These are phyloP conservation scores for Rattus rattus DNA, from an alignment of 2,113 vertebrate species.

Conservation along the genomic window DNA sequence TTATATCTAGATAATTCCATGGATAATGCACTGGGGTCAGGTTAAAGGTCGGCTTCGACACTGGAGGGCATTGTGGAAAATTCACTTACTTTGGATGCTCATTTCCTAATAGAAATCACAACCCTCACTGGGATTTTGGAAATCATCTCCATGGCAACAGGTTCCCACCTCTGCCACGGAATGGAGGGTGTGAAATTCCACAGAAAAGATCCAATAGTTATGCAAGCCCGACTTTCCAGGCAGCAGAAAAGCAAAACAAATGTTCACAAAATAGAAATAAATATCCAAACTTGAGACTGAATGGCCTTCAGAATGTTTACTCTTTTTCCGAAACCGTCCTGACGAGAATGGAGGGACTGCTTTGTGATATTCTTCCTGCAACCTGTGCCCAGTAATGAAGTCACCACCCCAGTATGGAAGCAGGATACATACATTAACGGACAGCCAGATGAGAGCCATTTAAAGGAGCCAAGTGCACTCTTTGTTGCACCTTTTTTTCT, in stretches of 20 bases:
- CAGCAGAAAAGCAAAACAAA: background rate
- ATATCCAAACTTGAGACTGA: background rate
- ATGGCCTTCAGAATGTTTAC: conserved; percentile 38
- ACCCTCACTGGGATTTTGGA: conserved; percentile 40
- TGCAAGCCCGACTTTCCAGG: conserved; percentile 10
- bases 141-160: conserved; percentile 67
- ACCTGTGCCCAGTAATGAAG: background rate
- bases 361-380: background rate
- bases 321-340: background rate
- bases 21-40: conserved; percentile 40
- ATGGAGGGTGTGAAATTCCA: conserved; percentile 55
- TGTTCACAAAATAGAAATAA: conserved; percentile 10
- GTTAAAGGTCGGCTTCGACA: conserved; percentile 65
- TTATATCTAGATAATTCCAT: conserved; percentile 65
- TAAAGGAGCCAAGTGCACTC: background rate
- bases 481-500: background rate
- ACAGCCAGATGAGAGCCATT: background rate
- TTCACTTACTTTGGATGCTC: conserved; percentile 62
- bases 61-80: conserved; percentile 60
- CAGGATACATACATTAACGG: background rate
- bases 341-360: conserved; percentile 21
- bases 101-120: conserved; percentile 65
- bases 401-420: background rate
- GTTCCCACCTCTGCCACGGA: conserved; percentile 17
- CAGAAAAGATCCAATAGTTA: conserved; percentile 34